A percentile compares a stretch with the other conserved stretches of the same genome.
Evolutionary conservation across 2,888 invertebrate species (phyloP).

Genomic region (Caenorhabditis macrosperma): DNA sequence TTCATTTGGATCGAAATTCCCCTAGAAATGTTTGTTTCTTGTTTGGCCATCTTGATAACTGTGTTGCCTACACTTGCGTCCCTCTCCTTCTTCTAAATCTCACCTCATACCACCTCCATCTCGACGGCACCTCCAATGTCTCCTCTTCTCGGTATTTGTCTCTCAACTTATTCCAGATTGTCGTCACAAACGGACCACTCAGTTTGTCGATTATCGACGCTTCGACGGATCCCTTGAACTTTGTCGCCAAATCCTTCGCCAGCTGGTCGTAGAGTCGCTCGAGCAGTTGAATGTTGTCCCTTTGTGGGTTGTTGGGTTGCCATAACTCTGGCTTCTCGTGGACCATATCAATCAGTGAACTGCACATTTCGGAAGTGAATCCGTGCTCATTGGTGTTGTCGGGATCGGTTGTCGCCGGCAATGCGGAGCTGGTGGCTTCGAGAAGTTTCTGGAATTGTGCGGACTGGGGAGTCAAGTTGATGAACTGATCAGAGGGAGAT

Average conservation of each 20-base stretch:
- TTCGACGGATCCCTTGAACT: slow-evolving; percentile 16
- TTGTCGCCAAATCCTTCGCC: slow-evolving; percentile 7
- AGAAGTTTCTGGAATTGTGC: slow-evolving; percentile 36
- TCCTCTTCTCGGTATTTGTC: slow-evolving; percentile 33
- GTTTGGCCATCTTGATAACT: no score
- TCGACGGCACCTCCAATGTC: neutral
- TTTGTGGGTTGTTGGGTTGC: slow-evolving; percentile 6
- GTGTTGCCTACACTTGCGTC: neutral
- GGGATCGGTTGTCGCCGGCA: neutral
- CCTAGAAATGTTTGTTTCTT: no score
- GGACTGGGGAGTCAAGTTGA: slow-evolving; percentile 19
- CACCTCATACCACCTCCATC: slow-evolving; percentile 40
- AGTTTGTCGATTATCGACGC: neutral
- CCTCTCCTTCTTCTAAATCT: neutral
- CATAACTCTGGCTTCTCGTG: slow-evolving; percentile 35
- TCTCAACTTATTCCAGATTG: slow-evolving; percentile 14
- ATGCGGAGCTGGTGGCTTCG: slow-evolving; percentile 1
- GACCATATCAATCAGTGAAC: slow-evolving; percentile 26
- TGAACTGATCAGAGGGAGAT: slow-evolving; percentile 31
- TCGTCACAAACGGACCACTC: slow-evolving; percentile 5
- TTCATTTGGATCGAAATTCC: no score
- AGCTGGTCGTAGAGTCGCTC: slow-evolving; percentile 23
- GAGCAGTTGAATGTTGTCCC: neutral
- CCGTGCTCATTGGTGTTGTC: slow-evolving; percentile 18
- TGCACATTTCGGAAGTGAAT: slow-evolving; percentile 38